Evolutionary conservation across 2,797 vertebrate species (phyloP), one percentile per base, ranked within the genome.

Genomic region (Chromis chromis): DNA sequence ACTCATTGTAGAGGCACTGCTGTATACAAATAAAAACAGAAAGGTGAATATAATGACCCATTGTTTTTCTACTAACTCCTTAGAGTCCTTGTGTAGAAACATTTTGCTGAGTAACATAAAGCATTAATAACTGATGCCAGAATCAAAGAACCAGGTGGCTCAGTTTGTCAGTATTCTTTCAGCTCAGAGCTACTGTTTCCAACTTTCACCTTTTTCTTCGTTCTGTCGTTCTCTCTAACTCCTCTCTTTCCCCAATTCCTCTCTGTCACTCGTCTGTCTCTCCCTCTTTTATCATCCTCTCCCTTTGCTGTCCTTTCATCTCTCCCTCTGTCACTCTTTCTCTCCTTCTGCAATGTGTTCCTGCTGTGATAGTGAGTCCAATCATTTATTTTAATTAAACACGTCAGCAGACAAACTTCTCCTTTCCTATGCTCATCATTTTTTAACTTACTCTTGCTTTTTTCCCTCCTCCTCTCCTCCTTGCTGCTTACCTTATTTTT

Each of bases 331-430:
- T 85, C 83, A 73, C 67, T 83, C 78, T 71, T 82, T 83, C 79
- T 78, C 61, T 76, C 55, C 65, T 59, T 74, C 65, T 64, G 63
- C 74, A 88, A 82, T 89, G 78, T 90, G 81, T 89, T 87, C 77
- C 68, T 53, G 80, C 86, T 88, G 91, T 85, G 90, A 91, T 91
- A 86, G 83, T 66, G 62, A 76, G 76, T 83, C 80, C 78, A 88
- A 78, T 83, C 83, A 84, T 86, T 90, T 82, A 87, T 89, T 89
- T 88, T 86, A 91, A 91, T 90, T 88, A 87, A 88, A 88, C 79
- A 85, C 17, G 24, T 81, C 79, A 78, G 76, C n/a, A 19, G 73
- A 79, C 82, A 87, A 82, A 87, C 69, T 83, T 82, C 39, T 69
- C 60, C 86, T 88, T 88, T 74, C 28, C 84, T 69, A 11, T 68